Percentiles rank a stretch among this genome's conserved stretches.
Evolutionary conservation across 2,113 vertebrate genomes (phyloP).

Genomic region (Macrotis lagotis): DNA sequence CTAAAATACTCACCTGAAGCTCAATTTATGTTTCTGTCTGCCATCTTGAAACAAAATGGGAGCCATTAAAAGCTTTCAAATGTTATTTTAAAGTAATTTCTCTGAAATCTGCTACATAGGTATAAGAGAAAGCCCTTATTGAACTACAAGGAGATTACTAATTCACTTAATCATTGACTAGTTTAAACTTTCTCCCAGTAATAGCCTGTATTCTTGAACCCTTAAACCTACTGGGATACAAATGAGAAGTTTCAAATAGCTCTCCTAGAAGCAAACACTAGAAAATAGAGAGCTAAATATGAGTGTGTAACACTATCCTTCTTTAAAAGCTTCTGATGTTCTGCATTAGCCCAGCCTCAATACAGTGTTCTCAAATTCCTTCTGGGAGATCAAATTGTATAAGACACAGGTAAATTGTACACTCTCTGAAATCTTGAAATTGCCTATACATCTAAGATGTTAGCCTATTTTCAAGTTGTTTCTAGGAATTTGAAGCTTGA

Average conservation of each 20-base stretch:
- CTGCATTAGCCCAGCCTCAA: background rate
- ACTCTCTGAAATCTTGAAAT: slow-evolving; percentile 21
- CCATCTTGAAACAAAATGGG: background rate
- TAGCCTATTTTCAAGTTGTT: background rate
- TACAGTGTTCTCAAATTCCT: background rate
- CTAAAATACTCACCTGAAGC: background rate
- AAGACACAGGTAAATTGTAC: background rate
- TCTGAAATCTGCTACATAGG: background rate
- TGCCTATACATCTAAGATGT: background rate
- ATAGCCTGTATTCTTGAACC: background rate
- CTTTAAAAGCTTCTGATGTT: slow-evolving; percentile 30
- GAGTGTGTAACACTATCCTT: background rate
- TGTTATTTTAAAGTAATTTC: slow-evolving; percentile 2
- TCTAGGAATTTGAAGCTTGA: slow-evolving; percentile 20
- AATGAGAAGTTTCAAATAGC: slow-evolving; percentile 23
- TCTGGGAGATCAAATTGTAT: background rate
- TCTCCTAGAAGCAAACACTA: background rate
- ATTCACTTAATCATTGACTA: background rate
- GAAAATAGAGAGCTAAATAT: slow-evolving; percentile 12
- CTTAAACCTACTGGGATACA: slow-evolving; percentile 2
- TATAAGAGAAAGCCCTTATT: background rate
- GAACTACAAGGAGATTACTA: background rate
- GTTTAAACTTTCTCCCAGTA: slow-evolving; percentile 12
- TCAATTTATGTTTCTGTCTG: slow-evolving; percentile 8
- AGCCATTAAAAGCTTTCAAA: slow-evolving; percentile 28